Evolutionary conservation across 2,797 vertebrate genomes (phyloP).

Genomic region (Harpagifer antarcticus): DNA sequence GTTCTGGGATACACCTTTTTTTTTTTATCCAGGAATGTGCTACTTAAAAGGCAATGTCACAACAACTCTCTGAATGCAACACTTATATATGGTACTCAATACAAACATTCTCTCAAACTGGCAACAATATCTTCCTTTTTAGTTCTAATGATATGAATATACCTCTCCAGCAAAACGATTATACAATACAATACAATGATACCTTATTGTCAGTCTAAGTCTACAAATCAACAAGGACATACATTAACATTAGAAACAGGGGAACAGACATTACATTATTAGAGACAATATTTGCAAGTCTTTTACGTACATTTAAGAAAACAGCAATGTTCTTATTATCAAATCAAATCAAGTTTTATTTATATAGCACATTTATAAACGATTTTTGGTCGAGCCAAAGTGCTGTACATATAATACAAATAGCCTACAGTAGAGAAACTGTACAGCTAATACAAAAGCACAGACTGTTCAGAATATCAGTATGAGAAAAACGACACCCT

Average conservation of each 20-base stretch:
- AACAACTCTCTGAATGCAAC: background rate
- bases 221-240: no score
- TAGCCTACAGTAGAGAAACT: no score
- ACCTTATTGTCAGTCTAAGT: no score
- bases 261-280: no score
- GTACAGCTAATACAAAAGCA: no score
- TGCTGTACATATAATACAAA: no score
- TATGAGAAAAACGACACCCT: no score
- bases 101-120: background rate
- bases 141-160: background rate
- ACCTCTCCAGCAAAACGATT: background rate
- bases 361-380: no score
- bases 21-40: background rate
- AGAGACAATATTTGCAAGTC: no score
- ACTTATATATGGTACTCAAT: background rate
- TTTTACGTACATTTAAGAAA: background rate
- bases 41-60: background rate
- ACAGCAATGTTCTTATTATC: background rate
- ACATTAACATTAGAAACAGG: no score
- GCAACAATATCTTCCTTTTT: background rate
- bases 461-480: no score
- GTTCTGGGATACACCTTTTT: background rate
- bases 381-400: no score
- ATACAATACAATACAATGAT: background rate
- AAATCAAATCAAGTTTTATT: background rate